Percentiles rank a stretch among this genome's conserved stretches.
These are phyloP conservation scores for Harmothoe impar DNA, from an alignment of 2,888 invertebrate species.

Conservation along the genomic window DNA sequence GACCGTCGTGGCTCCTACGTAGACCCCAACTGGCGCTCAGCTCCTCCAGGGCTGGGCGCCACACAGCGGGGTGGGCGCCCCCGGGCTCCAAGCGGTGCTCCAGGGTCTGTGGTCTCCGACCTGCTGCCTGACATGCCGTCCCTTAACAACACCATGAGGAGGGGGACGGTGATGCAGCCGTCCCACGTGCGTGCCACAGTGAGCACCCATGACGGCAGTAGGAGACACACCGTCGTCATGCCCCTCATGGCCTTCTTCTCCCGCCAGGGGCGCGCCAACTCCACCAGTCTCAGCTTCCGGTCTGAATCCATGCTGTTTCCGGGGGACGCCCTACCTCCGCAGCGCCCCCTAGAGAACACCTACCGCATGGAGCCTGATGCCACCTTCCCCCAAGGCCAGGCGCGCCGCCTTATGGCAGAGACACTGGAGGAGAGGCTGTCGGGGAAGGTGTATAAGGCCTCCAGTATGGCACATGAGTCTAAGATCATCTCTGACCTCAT, in stretches of 20 bases:
- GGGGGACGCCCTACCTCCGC: background rate
- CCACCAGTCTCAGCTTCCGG: slow-evolving; percentile 19
- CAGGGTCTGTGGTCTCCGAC: background rate
- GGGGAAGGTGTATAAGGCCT: background rate
- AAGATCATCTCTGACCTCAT: slow-evolving; percentile 36
- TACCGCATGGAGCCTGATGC: slow-evolving; percentile 26
- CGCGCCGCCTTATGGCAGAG: background rate
- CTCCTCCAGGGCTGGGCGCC: background rate
- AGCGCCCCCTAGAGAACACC: slow-evolving; percentile 37
- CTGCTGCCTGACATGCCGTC: background rate
- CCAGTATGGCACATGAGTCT: slow-evolving; percentile 24
- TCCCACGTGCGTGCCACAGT: background rate
- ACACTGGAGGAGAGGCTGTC: background rate
- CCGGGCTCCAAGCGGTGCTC: background rate
- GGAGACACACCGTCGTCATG: slow-evolving; percentile 43
- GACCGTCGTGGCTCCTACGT: background rate
- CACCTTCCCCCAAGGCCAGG: slow-evolving; percentile 28
- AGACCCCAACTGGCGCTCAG: background rate
- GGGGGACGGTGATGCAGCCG: slow-evolving; percentile 31
- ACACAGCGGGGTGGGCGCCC: background rate
- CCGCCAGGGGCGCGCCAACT: slow-evolving; percentile 29
- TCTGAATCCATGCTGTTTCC: background rate
- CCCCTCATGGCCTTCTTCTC: slow-evolving; percentile 48
- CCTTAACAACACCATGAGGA: background rate
- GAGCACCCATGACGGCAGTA: background rate